Evolutionary conservation across 2,888 invertebrate genomes (phyloP).

Genomic region (Drosophila rubida): DNA sequence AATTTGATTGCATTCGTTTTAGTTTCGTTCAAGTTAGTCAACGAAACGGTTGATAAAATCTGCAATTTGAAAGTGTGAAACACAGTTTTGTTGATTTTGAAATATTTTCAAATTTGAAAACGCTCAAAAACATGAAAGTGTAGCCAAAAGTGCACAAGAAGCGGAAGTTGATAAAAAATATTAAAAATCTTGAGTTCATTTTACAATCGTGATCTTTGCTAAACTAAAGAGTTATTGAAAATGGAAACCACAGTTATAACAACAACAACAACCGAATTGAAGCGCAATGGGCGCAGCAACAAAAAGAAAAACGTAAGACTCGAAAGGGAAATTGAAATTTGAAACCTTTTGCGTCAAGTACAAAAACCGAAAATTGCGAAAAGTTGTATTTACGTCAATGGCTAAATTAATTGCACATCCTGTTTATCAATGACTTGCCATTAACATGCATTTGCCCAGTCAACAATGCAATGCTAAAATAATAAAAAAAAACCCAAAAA

Average conservation of each 20-base stretch:
- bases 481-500: neutral
- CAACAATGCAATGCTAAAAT: constrained; percentile 35
- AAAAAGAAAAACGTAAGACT: constrained; percentile 60
- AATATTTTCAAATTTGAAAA: constrained; percentile 12
- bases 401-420: constrained; percentile 60
- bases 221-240: constrained; percentile 30
- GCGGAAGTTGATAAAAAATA: neutral
- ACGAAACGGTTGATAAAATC: constrained; percentile 42
- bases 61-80: constrained; percentile 14
- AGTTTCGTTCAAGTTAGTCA: constrained; percentile 54
- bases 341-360: too few species aligned
- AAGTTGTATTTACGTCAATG: constrained; percentile 56
- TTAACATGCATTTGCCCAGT: constrained; percentile 47
- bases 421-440: constrained; percentile 52
- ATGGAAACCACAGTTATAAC: constrained; percentile 76
- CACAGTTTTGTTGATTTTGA: constrained; percentile 3
- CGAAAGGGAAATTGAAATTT: constrained; percentile 5
- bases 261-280: constrained; percentile 66
- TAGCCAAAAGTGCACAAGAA: neutral
- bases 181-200: neutral
- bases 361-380: constrained; percentile 35
- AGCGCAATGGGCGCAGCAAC: constrained; percentile 43
- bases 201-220: constrained; percentile 24
- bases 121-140: constrained; percentile 14
- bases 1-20: constrained; percentile 21